Evolutionary conservation across 2,888 invertebrate genomes (phyloP), one percentile per base, ranked within the genome.

Genomic region (Idaea straminata): DNA sequence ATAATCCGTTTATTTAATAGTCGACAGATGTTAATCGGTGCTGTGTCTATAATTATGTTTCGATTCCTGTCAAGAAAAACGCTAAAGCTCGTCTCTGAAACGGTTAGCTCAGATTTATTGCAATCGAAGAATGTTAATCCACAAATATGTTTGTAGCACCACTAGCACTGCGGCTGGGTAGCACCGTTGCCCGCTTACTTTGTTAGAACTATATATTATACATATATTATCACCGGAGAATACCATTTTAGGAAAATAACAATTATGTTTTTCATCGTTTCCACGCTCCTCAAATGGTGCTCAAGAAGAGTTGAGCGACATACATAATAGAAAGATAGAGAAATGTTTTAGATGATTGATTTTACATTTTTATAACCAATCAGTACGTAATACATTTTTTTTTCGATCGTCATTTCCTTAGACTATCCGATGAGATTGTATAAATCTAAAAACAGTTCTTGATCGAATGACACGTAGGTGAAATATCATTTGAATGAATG

Each of bases 1-100:
- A 90, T 91, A 90, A 88, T 88, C 87, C 78, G 84, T 89, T 91
- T 88, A 91, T 91, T 88, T 91, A 89, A 91, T 89, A 91, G 91
- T 91, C 89, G 88, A 90, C 92, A 92, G 92, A 91, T 92, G 92
- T 92, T 91, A 91, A 92, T 91, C 91, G 92, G 79, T 77, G 82
- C 82, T 81, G 85, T 80, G 83, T 75, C 88, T 88, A 89, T 90
- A 92, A 92, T 92, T 92, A 89, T 84, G 83, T 81, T 87, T 89
- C 34, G 84, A 86, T 89, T 88, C 87, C 84, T 83, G 86, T 89
- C 84, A 84, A 83, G 86, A 89, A 90, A 92, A 86, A 81, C 82
- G 83, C 83, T 85, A 83, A 80, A 72, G 71, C 77, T 72, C 76
- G 75, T 77, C 69, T 76, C 74, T 74, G 76, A 69, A 75, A 69